Evolutionary conservation across 2,888 invertebrate genomes (phyloP).

Genomic region (Drosophila pegasa): DNA sequence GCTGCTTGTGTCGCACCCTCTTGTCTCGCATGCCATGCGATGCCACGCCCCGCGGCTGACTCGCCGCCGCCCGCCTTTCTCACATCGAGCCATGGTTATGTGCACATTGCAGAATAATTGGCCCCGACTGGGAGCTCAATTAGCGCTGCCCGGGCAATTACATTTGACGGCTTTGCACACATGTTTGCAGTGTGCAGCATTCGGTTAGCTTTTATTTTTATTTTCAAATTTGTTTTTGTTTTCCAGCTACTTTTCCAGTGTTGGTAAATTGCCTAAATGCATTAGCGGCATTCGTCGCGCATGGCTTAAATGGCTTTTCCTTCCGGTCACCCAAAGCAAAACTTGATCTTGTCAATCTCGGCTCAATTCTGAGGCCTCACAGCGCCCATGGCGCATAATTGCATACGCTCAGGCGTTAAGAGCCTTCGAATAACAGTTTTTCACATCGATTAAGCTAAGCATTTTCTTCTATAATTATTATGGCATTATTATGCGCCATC

Average conservation of each 20-base stretch:
- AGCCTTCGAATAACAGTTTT: constrained; percentile 10
- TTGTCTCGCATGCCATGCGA: constrained; percentile 27
- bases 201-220: constrained; percentile 2
- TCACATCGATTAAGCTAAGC: constrained; percentile 3
- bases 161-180: constrained; percentile 72
- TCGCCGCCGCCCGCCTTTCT: constrained; percentile 40
- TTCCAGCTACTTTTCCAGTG: constrained; percentile 37
- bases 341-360: constrained; percentile 24
- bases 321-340: constrained; percentile 58
- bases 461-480: background rate
- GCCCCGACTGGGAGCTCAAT: constrained; percentile 72
- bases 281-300: constrained; percentile 57
- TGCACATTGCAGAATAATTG: constrained; percentile 78
- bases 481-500: background rate
- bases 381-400: constrained; percentile 43
- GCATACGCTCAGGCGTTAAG: constrained; percentile 54
- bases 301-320: constrained; percentile 66
- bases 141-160: constrained; percentile 72
- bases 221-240: background rate
- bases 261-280: constrained; percentile 66
- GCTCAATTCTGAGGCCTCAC: constrained; percentile 21
- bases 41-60: constrained; percentile 44
- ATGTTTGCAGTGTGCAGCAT: constrained; percentile 25
- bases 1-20: constrained; percentile 64
- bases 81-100: constrained; percentile 51